phyloP scores from a whole-genome alignment of 2,113 vertebrate species.

The Pelmatolapia mariae region DNA sequence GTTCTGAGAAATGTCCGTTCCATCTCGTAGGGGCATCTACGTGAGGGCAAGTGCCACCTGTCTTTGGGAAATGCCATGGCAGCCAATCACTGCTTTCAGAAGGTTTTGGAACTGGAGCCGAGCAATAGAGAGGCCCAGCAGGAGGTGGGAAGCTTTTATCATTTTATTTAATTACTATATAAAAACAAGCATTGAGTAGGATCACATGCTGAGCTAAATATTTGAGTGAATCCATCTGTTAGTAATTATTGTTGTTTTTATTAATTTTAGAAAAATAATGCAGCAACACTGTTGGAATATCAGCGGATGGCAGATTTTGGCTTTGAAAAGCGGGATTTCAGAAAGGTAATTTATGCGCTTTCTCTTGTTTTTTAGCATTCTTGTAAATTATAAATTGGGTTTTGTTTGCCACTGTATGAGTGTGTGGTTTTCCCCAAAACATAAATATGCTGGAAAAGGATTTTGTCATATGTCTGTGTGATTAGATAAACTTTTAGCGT shows the following conservation, averaged over 20 bases:
- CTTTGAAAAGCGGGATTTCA: constrained; percentile 92
- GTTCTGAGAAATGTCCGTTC: not conserved
- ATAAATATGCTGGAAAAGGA: not conserved
- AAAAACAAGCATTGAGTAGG: not conserved
- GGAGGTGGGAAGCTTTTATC: constrained; percentile 70
- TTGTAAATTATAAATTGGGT: not conserved
- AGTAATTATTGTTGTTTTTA: not conserved
- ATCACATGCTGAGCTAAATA: not conserved
- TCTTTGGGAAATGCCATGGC: constrained; percentile 92
- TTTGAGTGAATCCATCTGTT: not conserved
- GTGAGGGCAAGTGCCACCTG: constrained; percentile 94
- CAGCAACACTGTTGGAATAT: constrained; percentile 82
- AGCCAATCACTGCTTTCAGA: constrained; percentile 87
- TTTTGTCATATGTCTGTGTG: not conserved
- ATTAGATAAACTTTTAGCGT: not conserved
- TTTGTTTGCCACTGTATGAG: not conserved
- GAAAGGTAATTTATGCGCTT: constrained; percentile 75
- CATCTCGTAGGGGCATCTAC: constrained; percentile 82
- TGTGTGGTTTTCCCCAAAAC: not conserved
- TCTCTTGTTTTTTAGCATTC: not conserved
- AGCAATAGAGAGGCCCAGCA: constrained; percentile 83
- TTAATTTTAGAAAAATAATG: constrained; percentile 82
- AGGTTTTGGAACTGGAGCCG: constrained; percentile 86
- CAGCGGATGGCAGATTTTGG: constrained; percentile 87
- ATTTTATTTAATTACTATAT: not conserved